These are phyloP conservation scores for Chaetorhynchus papuensis DNA, from an alignment of 2,113 vertebrate species.

Conservation along the genomic window DNA sequence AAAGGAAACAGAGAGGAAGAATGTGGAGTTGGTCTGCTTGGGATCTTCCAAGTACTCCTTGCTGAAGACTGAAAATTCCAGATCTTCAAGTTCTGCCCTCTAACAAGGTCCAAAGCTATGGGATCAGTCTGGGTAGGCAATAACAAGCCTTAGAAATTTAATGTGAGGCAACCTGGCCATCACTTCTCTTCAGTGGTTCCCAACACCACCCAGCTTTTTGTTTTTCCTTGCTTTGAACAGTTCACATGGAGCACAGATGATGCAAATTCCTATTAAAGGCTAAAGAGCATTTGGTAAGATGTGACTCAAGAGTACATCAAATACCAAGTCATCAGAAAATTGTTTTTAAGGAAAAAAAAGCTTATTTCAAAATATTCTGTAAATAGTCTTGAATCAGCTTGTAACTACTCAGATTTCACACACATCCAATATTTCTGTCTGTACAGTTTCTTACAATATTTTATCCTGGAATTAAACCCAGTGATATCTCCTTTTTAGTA, in stretches of 20 bases:
- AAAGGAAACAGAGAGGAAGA: background rate
- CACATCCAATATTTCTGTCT: background rate
- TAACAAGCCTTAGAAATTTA: background rate
- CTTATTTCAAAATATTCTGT: background rate
- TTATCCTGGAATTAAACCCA: slow-evolving; percentile 18
- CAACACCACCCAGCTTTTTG: background rate
- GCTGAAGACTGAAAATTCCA: background rate
- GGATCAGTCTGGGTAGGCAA: background rate
- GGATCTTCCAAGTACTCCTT: background rate
- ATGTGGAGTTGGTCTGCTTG: background rate
- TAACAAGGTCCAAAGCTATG: background rate
- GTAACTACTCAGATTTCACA: background rate
- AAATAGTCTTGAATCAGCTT: background rate
- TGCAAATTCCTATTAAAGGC: background rate
- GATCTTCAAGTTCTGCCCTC: background rate
- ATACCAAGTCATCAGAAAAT: background rate
- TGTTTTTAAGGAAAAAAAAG: background rate
- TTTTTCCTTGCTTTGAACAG: background rate
- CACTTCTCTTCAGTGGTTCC: background rate
- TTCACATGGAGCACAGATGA: background rate
- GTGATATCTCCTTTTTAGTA: background rate
- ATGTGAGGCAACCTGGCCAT: background rate
- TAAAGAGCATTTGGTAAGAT: background rate
- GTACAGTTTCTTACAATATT: background rate
- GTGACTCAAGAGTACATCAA: background rate